Evolutionary conservation across 2,113 vertebrate species (phyloP), one percentile per base, ranked within the genome.

Genomic region (Cynocephalus volans): DNA sequence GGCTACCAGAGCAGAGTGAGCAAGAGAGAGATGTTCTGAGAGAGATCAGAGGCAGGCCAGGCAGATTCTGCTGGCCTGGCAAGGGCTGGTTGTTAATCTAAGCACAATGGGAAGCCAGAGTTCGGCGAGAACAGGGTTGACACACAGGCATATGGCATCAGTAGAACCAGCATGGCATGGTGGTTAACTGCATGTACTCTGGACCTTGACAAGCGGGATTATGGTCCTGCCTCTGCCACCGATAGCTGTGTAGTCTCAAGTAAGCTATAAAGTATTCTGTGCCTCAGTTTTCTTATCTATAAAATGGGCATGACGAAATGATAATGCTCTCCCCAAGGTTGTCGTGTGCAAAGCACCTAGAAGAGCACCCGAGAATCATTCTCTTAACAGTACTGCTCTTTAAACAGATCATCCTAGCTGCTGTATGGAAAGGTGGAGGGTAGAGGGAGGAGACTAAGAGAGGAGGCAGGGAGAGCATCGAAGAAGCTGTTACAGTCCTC

Each of bases 131-230:
- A 69, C 80, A 90, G 52, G 70, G 33, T 0, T 11, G 62, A 33
- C 64, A 56, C n/a, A 28, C 26, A 12, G 56, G 15, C 10, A 24
- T 9, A 1, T 4, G 18, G 41, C 21, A 10, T 60, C 45, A 8
- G 4, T 3, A 45, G 52, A 36, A 45, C 36, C 65, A 9, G 52
- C 0, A 5, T 1, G 33, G 21, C 24, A 13, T 4, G 15, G 56
- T 8, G 15, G 54, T 28, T 50, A 31, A 36, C 6, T 3, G 4
- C 58, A 24, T 48, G 73, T 58, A 21, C 28, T 60, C 14, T 0
- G 50, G 36, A 67, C 23, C 70, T 70, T 45, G 54, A 52, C 36
- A 70, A 28, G 41, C 64, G 58, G 88, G 11, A 6, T 48, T 95
- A 64, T 13, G 21, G 36, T 58, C 21, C 87, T 24, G 60, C 36